Conservation (phyloP, 2,888 invertebrate genomes). For the Sylvicola cinctus region DNA sequence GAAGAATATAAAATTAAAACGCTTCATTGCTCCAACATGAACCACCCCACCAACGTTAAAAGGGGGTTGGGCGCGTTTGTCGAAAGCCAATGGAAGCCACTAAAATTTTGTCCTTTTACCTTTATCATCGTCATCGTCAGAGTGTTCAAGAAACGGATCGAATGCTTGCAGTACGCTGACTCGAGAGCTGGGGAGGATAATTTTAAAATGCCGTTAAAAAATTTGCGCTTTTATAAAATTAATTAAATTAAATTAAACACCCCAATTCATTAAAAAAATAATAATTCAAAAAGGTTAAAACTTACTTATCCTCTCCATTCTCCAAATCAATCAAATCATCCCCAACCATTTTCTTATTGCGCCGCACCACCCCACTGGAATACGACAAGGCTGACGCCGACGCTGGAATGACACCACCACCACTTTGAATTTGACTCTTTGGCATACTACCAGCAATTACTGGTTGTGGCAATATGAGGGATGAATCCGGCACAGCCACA, state of each 20-base stretch:
- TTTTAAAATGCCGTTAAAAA: background rate
- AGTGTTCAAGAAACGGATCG: constrained; percentile 47
- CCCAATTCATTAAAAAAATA: background rate
- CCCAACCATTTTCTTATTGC: constrained; percentile 27
- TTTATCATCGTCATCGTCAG: constrained; percentile 33
- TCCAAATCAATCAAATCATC: constrained; percentile 6
- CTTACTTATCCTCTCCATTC: constrained; percentile 18
- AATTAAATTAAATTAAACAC: background rate
- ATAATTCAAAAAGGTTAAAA: constrained; percentile 4
- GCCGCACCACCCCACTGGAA: too few species aligned
- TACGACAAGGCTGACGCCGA: too few species aligned
- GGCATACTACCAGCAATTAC: too few species aligned
- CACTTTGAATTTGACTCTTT: too few species aligned
- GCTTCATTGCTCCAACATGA: too few species aligned
- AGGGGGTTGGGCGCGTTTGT: too few species aligned
- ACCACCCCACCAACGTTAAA: too few species aligned
- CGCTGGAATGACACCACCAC: background rate
- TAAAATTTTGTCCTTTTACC: constrained; percentile 36
- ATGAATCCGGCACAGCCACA: too few species aligned
- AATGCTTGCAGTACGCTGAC: constrained; percentile 59
- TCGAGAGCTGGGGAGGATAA: constrained; percentile 16
- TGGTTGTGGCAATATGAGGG: too few species aligned
- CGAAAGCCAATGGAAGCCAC: too few species aligned
- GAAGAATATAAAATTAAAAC: too few species aligned
- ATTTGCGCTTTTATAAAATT: background rate